Percentiles rank a stretch among this genome's conserved stretches.
phyloP scores from a whole-genome alignment of 2,888 invertebrate species.

The Macroteleia sp. region DNA sequence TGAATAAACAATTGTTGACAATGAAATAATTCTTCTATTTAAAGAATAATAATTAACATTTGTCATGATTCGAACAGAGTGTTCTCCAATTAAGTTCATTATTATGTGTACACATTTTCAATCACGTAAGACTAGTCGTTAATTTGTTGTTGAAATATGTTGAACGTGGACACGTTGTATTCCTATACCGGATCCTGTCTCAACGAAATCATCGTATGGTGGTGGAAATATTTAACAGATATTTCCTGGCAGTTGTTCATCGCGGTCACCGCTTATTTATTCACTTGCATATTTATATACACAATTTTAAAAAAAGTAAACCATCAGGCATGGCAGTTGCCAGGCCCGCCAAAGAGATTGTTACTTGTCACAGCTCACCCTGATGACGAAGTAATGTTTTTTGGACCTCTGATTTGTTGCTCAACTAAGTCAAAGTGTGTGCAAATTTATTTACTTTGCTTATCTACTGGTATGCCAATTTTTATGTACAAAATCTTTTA shows the following conservation, averaged over 20 bases:
- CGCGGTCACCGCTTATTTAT: conserved; percentile 75
- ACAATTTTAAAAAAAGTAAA: conserved; percentile 75
- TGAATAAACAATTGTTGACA: too few species aligned
- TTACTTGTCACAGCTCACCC: conserved; percentile 97
- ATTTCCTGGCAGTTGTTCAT: conserved; percentile 79
- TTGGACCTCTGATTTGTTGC: conserved; percentile 94
- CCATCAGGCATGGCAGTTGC: conserved; percentile 80
- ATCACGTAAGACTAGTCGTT: background rate
- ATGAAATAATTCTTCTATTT: too few species aligned
- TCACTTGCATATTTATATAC: conserved; percentile 78
- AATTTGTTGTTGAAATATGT: conserved; percentile 19
- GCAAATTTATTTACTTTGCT: conserved; percentile 91
- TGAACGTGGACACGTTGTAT: conserved; percentile 15
- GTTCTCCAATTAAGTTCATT: background rate
- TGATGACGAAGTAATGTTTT: conserved; percentile 99
- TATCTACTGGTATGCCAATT: conserved; percentile 93
- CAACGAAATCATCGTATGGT: conserved; percentile 76
- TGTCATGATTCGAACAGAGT: background rate
- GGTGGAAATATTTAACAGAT: conserved; percentile 80
- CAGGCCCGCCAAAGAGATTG: conserved; percentile 85
- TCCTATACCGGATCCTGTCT: conserved; percentile 22
- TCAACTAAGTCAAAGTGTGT: conserved; percentile 87
- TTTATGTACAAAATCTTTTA: too few species aligned
- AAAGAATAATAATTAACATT: background rate
- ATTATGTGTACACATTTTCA: conserved; percentile 9